Evolutionary conservation across 2,888 invertebrate genomes (phyloP), one percentile per base, ranked within the genome.

Genomic region (Caenorhabditis sp.): DNA sequence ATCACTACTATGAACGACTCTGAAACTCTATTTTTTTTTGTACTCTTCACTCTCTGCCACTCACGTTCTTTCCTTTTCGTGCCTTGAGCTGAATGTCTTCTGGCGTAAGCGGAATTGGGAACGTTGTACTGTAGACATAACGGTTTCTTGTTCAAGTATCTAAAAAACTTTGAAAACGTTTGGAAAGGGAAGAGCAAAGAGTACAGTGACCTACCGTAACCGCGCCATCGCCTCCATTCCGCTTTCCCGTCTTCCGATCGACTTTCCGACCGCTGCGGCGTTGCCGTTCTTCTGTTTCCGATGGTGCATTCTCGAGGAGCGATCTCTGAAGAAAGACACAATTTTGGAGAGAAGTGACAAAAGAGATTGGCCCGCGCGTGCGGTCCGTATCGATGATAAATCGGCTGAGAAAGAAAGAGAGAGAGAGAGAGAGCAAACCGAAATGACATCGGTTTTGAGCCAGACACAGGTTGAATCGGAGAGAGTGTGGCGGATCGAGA

Each of bases 71-170:
- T 74, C 37, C 78, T 46, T 43, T 82, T 82, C 3, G 41, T 58
- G 9, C 71, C 66, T 15, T 56, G 41, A 9, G 65, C 30, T 13
- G n/a, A 41, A 27, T 78, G 58, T 9, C 53, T 56, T 17, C 59
- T 62, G 7, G 65, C 68, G 17, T 73, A 71, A 4, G 56, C 17
- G 1, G 79, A 73, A 9, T 37, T 77, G 3, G 78, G 70, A 20
- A 83, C 62, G 43, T 83, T 84, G 70, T 85, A 85, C 70, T 84
- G 85, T 30, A 85, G 74, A 27, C 85, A 85, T 2, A 85, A 79
- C 9, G 85, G 85, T 56, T 85, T 85, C 43, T 84, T 83, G 70
- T 83, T 83, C 46, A 83, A 43, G 45, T 82, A 83, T n/a, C 84
- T 82, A 22, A 17, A 30, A 41, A 20, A 41, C n/a, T n/a, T n/a